Conservation (phyloP, 2,888 invertebrate species). For the Trachelus stipa region DNA sequence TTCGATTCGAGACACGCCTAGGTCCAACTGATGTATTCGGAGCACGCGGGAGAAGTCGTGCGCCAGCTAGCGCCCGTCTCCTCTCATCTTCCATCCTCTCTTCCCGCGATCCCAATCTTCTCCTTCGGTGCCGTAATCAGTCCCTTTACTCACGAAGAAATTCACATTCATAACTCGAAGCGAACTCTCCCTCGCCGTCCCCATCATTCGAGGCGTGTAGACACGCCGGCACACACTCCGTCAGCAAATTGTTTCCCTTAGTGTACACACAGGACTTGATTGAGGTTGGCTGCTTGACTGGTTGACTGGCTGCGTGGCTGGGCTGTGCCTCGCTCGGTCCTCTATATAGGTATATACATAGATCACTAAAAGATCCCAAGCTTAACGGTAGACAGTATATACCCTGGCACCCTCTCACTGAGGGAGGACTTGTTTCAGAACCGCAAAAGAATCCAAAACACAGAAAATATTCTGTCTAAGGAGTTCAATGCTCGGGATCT, state of each 20-base stretch:
- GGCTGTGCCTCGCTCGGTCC: neutral
- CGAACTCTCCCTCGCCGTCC: constrained; percentile 5
- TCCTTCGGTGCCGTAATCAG: neutral
- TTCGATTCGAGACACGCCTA: constrained; percentile 56
- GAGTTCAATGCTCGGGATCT: neutral
- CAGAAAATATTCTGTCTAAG: neutral
- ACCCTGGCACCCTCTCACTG: neutral
- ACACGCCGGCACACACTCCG: constrained; percentile 9
- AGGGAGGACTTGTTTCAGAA: neutral
- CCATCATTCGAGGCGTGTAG: neutral
- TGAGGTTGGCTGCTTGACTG: constrained; percentile 24
- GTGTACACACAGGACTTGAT: constrained; percentile 40
- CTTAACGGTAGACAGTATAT: neutral
- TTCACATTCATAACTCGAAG: constrained; percentile 62
- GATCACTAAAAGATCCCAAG: neutral
- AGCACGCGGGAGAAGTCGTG: constrained; percentile 48
- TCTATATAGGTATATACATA: neutral
- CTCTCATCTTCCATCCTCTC: neutral
- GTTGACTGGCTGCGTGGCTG: neutral
- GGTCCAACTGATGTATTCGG: constrained; percentile 55
- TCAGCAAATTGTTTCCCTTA: constrained; percentile 55
- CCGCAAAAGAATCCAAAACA: neutral
- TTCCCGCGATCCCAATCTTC: neutral
- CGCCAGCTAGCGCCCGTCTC: neutral
- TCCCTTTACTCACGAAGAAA: constrained; percentile 39